Percentiles rank a stretch among this genome's conserved stretches.
phyloP scores from a whole-genome alignment of 2,797 vertebrate genomes.

The Siniperca undulata region DNA sequence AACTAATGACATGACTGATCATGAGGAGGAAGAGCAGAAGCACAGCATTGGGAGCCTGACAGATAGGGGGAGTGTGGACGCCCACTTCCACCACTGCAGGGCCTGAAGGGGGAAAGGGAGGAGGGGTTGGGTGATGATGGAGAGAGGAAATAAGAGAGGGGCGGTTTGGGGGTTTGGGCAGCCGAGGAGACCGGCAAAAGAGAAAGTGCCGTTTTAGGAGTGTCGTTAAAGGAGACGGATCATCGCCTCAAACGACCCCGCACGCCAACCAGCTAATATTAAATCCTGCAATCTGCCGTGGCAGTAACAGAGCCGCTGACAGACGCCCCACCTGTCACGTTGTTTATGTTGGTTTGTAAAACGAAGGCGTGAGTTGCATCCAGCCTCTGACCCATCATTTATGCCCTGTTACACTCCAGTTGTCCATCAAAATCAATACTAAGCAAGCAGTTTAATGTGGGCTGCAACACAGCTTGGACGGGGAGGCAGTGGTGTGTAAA shows the following conservation, averaged over 20 bases:
- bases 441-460: conserved; percentile 54
- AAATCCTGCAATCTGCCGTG: conserved; percentile 73
- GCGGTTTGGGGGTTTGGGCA: conserved; percentile 24
- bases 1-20: conserved; percentile 55
- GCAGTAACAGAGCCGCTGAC: conserved; percentile 64
- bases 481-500: conserved; percentile 28
- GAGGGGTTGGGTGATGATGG: conserved; percentile 28
- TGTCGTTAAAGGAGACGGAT: conserved; percentile 80
- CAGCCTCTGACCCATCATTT: conserved; percentile 72
- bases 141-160: conserved; percentile 40
- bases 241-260: conserved; percentile 77
- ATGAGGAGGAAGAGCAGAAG: conserved; percentile 43
- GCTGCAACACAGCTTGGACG: conserved; percentile 17
- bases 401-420: conserved; percentile 65
- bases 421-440: conserved; percentile 76
- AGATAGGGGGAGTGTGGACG: conserved; percentile 48
- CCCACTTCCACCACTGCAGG: conserved; percentile 48
- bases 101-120: conserved; percentile 18
- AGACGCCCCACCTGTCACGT: conserved; percentile 63
- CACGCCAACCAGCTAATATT: conserved; percentile 68
- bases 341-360: conserved; percentile 79
- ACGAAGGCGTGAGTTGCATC: conserved; percentile 72
- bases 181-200: conserved; percentile 53
- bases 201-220: conserved; percentile 72
- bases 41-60: conserved; percentile 23